Percentiles rank a stretch among this genome's conserved stretches.
Conservation (phyloP, 2,797 vertebrate species). For the Apogon talboti region DNA sequence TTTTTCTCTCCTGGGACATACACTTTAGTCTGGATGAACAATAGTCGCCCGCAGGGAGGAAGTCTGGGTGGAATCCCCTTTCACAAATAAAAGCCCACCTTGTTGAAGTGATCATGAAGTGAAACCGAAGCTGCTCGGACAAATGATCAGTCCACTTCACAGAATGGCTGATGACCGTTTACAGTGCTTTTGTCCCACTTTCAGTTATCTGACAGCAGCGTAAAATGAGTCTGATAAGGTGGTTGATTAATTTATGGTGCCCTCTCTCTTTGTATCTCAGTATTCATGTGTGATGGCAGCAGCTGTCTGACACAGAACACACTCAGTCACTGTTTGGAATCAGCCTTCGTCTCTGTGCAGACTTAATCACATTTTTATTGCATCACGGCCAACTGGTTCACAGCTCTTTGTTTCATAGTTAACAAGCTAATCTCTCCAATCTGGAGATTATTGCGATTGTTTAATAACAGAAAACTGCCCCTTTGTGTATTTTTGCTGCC, state of each 20-base stretch:
- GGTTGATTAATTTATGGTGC: slow-evolving; percentile 8
- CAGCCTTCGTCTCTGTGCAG: slow-evolving; percentile 13
- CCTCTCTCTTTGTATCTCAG: neutral
- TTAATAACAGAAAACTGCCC: slow-evolving; percentile 25
- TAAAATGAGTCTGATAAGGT: slow-evolving; percentile 11
- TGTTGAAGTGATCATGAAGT: neutral
- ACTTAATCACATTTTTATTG: slow-evolving; percentile 26
- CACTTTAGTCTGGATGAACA: slow-evolving; percentile 9
- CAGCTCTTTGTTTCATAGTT: slow-evolving; percentile 33
- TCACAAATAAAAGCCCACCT: slow-evolving; percentile 23
- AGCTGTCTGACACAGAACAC: neutral
- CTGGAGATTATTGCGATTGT: slow-evolving; percentile 47
- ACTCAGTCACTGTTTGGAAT: neutral
- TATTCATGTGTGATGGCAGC: neutral
- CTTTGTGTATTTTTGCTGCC: slow-evolving; percentile 22
- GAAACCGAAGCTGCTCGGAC: too few species aligned
- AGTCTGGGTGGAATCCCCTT: neutral
- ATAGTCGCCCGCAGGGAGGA: neutral
- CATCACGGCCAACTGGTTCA: slow-evolving; percentile 22
- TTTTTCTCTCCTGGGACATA: neutral
- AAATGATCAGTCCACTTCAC: slow-evolving; percentile 1
- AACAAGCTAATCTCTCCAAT: slow-evolving; percentile 59
- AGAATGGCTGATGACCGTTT: neutral
- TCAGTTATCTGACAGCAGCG: slow-evolving; percentile 7
- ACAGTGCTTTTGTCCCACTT: slow-evolving; percentile 9